Evolutionary conservation across 1,140 invertebrate species (phyloP).

Genomic region (Apis cerana): DNA sequence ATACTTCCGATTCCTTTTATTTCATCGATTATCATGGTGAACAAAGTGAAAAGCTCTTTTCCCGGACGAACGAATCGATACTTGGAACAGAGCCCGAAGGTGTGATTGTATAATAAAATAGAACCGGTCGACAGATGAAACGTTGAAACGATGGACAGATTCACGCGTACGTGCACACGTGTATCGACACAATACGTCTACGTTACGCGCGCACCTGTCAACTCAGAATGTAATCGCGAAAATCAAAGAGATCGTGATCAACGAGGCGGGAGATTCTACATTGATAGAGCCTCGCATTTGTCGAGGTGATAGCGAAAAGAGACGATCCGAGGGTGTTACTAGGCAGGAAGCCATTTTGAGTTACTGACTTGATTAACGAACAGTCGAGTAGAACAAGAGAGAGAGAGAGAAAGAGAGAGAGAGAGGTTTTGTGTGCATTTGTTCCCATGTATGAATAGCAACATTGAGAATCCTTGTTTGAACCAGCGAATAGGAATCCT

Average conservation of each 20-base stretch:
- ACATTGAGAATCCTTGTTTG: constrained; percentile 62
- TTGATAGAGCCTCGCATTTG: constrained; percentile 55
- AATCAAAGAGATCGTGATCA: constrained; percentile 67
- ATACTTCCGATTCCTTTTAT: neutral
- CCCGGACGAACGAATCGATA: constrained; percentile 16
- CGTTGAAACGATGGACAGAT: neutral
- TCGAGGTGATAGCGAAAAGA: constrained; percentile 61
- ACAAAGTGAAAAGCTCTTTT: constrained; percentile 4
- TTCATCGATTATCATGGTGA: neutral
- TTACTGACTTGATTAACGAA: constrained; percentile 68
- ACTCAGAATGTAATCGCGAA: constrained; percentile 62
- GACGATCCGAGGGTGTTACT: constrained; percentile 69
- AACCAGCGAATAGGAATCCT: constrained; percentile 57
- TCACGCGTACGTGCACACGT: constrained; percentile 26
- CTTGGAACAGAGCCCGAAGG: neutral
- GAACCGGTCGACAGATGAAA: constrained; percentile 31
- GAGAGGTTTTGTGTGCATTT: constrained; percentile 23
- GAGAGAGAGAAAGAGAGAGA: neutral
- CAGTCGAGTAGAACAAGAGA: constrained; percentile 25
- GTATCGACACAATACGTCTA: constrained; percentile 6
- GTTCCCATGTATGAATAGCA: constrained; percentile 40
- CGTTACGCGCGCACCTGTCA: constrained; percentile 55
- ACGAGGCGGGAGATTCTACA: constrained; percentile 55
- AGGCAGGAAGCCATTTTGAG: constrained; percentile 72
- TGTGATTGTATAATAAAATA: constrained; percentile 42